Conservation (phyloP, 2,888 invertebrate species). For the Eurois occulta region DNA sequence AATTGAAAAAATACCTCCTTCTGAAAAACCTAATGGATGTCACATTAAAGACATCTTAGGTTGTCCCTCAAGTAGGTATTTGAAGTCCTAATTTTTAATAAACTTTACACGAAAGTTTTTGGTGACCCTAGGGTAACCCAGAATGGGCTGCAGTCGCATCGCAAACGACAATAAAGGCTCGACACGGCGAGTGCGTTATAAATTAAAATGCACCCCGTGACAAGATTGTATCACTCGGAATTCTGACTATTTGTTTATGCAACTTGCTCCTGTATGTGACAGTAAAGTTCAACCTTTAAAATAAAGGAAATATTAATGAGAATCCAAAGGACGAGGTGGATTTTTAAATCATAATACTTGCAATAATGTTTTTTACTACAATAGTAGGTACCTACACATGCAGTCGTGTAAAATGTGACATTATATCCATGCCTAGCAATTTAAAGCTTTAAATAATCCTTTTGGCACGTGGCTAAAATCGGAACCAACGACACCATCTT, state of each 20-base stretch:
- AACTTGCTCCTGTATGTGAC: neutral
- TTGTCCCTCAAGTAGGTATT: neutral
- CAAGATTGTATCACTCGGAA: constrained; percentile 33
- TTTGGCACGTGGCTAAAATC: neutral
- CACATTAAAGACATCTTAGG: no score
- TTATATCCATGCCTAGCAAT: neutral
- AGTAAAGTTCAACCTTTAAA: neutral
- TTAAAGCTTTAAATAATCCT: neutral
- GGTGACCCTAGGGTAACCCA: constrained; percentile 42
- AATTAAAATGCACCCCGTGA: constrained; percentile 53
- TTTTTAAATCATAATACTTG: no score
- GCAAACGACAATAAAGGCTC: constrained; percentile 44
- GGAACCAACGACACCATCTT: neutral
- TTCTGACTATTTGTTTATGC: constrained; percentile 3
- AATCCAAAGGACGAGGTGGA: neutral
- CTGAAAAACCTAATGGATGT: no score
- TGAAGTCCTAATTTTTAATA: neutral
- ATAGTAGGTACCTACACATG: neutral
- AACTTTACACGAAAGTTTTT: neutral
- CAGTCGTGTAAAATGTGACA: neutral
- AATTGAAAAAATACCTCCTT: neutral
- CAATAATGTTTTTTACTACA: neutral
- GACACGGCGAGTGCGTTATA: constrained; percentile 11
- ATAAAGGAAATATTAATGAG: neutral
- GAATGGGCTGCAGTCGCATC: constrained; percentile 30